phyloP scores from a whole-genome alignment of 2,113 vertebrate genomes.

The Oncorhynchus kisutch region DNA sequence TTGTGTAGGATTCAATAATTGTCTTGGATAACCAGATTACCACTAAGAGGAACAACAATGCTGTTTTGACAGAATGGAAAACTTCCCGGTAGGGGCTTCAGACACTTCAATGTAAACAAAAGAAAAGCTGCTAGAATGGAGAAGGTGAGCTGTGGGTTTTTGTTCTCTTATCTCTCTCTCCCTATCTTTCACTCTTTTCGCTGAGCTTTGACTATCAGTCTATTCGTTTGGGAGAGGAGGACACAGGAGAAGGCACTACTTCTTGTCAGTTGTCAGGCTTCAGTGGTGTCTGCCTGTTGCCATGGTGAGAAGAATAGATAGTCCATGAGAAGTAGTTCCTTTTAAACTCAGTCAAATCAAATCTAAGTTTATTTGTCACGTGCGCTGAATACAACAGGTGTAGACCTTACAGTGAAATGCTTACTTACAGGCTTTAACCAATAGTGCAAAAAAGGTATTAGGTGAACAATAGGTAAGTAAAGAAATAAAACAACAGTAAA shows the following conservation, averaged over 20 bases:
- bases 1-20: no score
- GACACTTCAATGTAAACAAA: background rate
- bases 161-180: conserved; percentile 9
- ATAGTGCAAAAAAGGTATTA: no score
- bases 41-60: no score
- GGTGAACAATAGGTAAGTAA: no score
- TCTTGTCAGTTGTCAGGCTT: conserved; percentile 47
- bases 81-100: background rate
- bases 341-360: background rate
- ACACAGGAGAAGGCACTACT: conserved; percentile 19
- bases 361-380: no score
- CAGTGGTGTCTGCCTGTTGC: conserved; percentile 48
- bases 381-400: no score
- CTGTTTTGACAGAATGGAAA: no score
- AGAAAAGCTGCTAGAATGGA: background rate
- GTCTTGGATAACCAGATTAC: no score
- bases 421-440: no score
- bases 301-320: conserved; percentile 48
- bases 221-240: conserved; percentile 28
- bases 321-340: conserved; percentile 35
- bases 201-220: conserved; percentile 17
- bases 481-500: no score
- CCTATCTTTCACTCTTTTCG: conserved; percentile 8
- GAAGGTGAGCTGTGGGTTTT: background rate
- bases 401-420: no score